These are phyloP conservation scores for Agrochola lota DNA, from an alignment of 2,888 invertebrate genomes.

Conservation along the genomic window DNA sequence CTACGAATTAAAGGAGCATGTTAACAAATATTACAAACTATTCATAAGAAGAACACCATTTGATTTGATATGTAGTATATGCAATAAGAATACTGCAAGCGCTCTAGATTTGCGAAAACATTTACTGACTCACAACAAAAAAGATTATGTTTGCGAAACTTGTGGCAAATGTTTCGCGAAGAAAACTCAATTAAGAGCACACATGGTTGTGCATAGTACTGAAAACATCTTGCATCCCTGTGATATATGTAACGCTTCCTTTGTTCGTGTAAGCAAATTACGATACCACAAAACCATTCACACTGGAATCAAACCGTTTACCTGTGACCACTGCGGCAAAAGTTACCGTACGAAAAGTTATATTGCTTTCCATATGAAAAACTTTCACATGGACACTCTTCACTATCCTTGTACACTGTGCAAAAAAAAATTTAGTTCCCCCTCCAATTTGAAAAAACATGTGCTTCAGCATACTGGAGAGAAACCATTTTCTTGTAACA, in stretches of 20 bases:
- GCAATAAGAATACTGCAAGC: conserved; percentile 77
- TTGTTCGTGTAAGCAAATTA: conserved; percentile 70
- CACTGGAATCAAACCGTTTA: conserved; percentile 73
- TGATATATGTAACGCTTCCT: conserved; percentile 79
- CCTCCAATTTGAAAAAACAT: conserved; percentile 92
- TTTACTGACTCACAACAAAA: conserved; percentile 88
- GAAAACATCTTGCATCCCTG: conserved; percentile 77
- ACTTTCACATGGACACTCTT: conserved; percentile 92
- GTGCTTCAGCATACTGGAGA: conserved; percentile 92
- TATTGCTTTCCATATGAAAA: conserved; percentile 92
- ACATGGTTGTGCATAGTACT: conserved; percentile 75
- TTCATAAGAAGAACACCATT: conserved; percentile 1
- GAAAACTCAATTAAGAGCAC: conserved; percentile 69
- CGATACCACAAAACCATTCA: conserved; percentile 76
- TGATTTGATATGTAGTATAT: conserved; percentile 74
- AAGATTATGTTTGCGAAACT: conserved; percentile 79
- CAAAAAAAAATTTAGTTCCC: conserved; percentile 92
- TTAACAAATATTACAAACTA: conserved; percentile 68
- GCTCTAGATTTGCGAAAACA: conserved; percentile 83
- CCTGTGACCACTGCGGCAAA: conserved; percentile 77
- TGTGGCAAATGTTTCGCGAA: conserved; percentile 80
- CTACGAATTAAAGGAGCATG: conserved; percentile 74
- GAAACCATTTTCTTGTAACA: conserved; percentile 92
- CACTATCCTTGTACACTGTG: conserved; percentile 93
- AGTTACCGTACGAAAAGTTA: conserved; percentile 72